Percentiles rank a stretch among this genome's conserved stretches.
Evolutionary conservation across 2,888 invertebrate genomes (phyloP).

Genomic region (Machimus atricapillus): DNA sequence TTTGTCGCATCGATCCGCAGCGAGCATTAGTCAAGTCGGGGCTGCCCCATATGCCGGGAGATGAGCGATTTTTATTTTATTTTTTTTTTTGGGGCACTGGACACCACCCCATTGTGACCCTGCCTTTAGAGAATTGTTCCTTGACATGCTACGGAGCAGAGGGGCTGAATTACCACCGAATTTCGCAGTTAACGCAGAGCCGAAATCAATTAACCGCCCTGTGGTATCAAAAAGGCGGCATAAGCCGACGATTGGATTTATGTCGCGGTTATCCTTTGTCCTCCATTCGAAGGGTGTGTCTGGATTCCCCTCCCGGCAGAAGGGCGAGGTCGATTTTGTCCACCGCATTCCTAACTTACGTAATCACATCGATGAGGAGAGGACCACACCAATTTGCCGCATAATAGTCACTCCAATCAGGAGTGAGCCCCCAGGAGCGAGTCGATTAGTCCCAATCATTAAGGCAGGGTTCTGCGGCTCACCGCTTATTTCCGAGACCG

Average conservation of each 20-base stretch:
- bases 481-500: background rate
- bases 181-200: background rate
- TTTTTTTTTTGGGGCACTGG: background rate
- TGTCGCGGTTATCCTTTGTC: background rate
- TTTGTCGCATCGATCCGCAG: background rate
- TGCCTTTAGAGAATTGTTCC: background rate
- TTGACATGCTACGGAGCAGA: background rate
- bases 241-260: background rate
- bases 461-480: background rate
- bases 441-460: background rate
- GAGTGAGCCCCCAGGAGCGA: background rate
- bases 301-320: background rate
- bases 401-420: background rate
- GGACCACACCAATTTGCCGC: background rate
- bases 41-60: background rate
- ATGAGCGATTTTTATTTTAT: background rate
- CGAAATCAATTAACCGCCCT: background rate
- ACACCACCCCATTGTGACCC: background rate
- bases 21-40: background rate
- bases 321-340: background rate
- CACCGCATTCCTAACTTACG: background rate
- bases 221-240: background rate
- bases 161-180: background rate
- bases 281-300: background rate
- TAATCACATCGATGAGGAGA: background rate